Base-by-base conservation (phyloP, 2,113 vertebrate genomes). In the Clarias macrocephalus region DNA sequence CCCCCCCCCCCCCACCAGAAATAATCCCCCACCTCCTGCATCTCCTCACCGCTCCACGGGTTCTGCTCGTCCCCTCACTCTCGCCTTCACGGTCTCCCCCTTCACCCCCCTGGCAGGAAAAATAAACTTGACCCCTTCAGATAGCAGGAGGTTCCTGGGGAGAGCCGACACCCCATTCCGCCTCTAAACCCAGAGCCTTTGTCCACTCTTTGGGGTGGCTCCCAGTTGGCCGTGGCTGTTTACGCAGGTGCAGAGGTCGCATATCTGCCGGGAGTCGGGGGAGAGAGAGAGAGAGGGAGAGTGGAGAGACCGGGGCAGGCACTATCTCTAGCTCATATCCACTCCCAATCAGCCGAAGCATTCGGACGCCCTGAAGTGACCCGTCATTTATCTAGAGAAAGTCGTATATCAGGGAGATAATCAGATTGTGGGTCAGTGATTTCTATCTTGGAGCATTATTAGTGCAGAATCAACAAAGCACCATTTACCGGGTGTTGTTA, bases 111-210 rank as follows among this genome's bases (percentile, higher is more conserved):
- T 81, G 68, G 86, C 86, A 92, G 92, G 90, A 94, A 93, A 95
- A 95, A 94, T 94, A 95, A 94, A 94, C 95, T 95, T 95, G 93
- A 94, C 93, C 93, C 84, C 63, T 83, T 48, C 72, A 82, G 85
- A 82, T 88, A 87, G 73, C 81, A 88, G 88, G 85, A 89, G 73
- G 77, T 88, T 94, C 93, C 92, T 90, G 89, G 86, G 28, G 89
- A 92, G 89, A 90, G 82, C 30, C 92, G 92, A 93, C 93, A 92
- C 89, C 76, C 48, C 28, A 63, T 77, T 86, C 84, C 33, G 79
- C 85, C 70, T 52, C 54, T 48, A 23, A 82, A 65, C 86, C 54
- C 56, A 60, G 48, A 85, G 75, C 86, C 68, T 82, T 75, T 82
- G 68, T 89, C 84, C 65, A 57, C 48, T 52, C 52, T 85, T 73